These are phyloP conservation scores for Cassiopea andromeda DNA, from an alignment of 30 jellyfish, hydroid and myxozoan genomes.

Conservation along the genomic window DNA sequence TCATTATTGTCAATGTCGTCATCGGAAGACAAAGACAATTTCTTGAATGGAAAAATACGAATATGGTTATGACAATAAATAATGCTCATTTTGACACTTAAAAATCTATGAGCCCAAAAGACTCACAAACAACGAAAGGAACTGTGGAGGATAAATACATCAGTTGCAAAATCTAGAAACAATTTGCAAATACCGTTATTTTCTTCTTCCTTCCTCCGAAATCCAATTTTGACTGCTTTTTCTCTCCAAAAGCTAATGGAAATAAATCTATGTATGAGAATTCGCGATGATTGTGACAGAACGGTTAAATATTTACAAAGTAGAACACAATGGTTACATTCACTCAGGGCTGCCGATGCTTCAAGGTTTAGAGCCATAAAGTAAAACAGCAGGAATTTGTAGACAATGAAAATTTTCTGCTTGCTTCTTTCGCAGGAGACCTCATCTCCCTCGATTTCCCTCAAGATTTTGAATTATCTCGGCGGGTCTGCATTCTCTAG, in stretches of 20 bases:
- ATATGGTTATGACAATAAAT: too few relatives aligned
- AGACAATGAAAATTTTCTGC: too few relatives aligned
- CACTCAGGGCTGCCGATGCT: not conserved
- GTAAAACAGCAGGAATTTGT: too few relatives aligned
- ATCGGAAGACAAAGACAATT: slow-evolving; percentile 44
- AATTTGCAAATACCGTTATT: not conserved
- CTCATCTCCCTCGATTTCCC: too few relatives aligned
- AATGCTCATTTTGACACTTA: too few relatives aligned
- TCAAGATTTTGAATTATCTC: too few relatives aligned
- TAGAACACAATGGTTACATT: not conserved
- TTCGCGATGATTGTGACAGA: not conserved
- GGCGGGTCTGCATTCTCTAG: too few relatives aligned
- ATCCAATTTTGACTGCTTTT: slow-evolving; percentile 48
- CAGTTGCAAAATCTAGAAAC: not conserved
- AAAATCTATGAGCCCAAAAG: too few relatives aligned
- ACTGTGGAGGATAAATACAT: too few relatives aligned
- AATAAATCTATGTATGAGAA: not conserved
- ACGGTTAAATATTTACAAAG: not conserved
- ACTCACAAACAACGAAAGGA: too few relatives aligned
- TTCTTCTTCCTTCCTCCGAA: slow-evolving; percentile 46
- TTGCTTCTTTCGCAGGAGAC: too few relatives aligned
- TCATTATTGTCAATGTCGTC: slow-evolving; percentile 54
- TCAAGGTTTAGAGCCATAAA: not conserved
- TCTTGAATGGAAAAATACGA: too few relatives aligned
- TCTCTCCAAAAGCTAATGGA: not conserved